Base-by-base conservation (phyloP, 2,797 vertebrate genomes). In the Gallinago nigripennis region DNA sequence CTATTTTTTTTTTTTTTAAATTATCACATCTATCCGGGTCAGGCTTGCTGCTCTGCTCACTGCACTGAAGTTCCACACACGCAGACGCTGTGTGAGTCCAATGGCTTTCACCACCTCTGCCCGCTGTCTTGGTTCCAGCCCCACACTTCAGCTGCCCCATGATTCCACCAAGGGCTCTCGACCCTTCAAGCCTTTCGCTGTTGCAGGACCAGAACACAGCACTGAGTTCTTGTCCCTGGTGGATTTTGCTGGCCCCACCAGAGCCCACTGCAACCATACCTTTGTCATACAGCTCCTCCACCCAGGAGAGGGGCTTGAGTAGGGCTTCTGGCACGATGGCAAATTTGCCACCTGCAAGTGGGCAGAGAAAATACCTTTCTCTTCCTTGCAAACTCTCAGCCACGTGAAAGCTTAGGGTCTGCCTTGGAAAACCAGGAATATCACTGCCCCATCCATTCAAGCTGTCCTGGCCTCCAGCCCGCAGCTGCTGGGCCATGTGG, bases 161-260 rank as follows among this genome's bases (percentile, higher is more conserved):
- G 24, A 87, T 57, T 64, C 56, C 68, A 64, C 1, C 1, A 56
- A 66, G 27, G 64, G 45, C 43, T 81, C 65, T 11, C 1, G 0
- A 69, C 20, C 8, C 46, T 24, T 27, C 1, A 6, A 75, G 41
- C 2, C 33, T 57, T 60, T 31, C n/a, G 28, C 28, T 72, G 20
- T 14, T 24, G 27, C 30, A 69, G 54, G 56, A 73, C 12, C 30
- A 82, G 46, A 35, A 23, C 41, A 28, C 18, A 51, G 51, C 1
- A 1, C 64, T 7, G 2, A 2, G 3, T 39, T 8, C 1, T 0
- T 54, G 7, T 46, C n/a, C 11, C n/a, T 61, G 51, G 3, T 43
- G 48, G 56, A 50, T 70, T 45, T 35, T 25, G 30, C n/a, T 1
- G 6, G 41, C 18, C 11, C 11, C 25, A 66, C 17, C 19, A 50